These are phyloP conservation scores for Lithodes maja DNA, from an alignment of 2,888 invertebrate genomes.

Conservation along the genomic window DNA sequence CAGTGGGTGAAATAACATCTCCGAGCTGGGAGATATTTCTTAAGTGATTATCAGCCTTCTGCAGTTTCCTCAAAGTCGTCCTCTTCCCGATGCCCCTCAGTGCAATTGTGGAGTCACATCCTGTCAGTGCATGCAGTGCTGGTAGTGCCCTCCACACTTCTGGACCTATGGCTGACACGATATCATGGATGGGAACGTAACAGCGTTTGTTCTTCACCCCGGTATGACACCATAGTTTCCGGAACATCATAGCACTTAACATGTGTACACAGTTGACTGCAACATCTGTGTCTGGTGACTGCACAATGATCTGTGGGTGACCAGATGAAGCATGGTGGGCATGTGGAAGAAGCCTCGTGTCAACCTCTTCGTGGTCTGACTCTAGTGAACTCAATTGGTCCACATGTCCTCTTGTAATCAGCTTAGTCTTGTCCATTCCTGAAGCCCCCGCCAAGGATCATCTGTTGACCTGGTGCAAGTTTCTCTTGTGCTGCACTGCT, in stretches of 20 bases:
- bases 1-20: background rate
- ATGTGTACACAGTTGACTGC: background rate
- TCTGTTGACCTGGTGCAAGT: slow-evolving; percentile 16
- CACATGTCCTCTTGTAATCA: slow-evolving; percentile 18
- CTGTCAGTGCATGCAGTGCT: slow-evolving; percentile 22
- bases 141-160: background rate
- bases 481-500: slow-evolving; percentile 1
- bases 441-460: slow-evolving; percentile 17
- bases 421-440: slow-evolving; percentile 15
- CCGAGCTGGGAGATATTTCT: slow-evolving; percentile 15
- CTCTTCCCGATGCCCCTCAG: slow-evolving; percentile 18
- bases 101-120: slow-evolving; percentile 13
- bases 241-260: background rate
- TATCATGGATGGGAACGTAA: slow-evolving; percentile 10
- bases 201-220: slow-evolving; percentile 10
- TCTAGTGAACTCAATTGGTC: slow-evolving; percentile 5
- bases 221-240: slow-evolving; percentile 1
- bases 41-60: slow-evolving; percentile 13
- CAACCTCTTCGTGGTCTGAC: slow-evolving; percentile 12
- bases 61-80: slow-evolving; percentile 1
- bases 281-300: slow-evolving; percentile 2
- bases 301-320: slow-evolving; percentile 8
- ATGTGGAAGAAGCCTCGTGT: background rate
- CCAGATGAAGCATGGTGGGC: slow-evolving; percentile 20
- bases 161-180: background rate